Percentiles rank a stretch among this genome's conserved stretches.
phyloP scores from a whole-genome alignment of 2,888 invertebrate species.

The Charanyca ferruginea region DNA sequence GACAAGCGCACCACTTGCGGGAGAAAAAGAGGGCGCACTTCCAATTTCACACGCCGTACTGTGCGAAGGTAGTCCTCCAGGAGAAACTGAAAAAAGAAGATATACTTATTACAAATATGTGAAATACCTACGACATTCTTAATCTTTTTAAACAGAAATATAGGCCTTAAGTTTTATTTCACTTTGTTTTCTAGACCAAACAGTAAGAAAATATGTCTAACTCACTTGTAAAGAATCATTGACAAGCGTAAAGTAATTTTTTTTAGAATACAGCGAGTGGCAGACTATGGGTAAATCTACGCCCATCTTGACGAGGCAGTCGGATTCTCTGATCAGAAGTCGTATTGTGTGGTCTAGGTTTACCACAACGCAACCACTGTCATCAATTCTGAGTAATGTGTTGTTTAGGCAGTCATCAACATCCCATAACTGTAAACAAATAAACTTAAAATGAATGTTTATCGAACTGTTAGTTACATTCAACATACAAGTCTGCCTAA shows the following conservation, averaged over 20 bases:
- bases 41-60: constrained; percentile 95
- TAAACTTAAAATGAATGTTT: not conserved
- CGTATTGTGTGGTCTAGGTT: constrained; percentile 95
- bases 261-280: constrained; percentile 94
- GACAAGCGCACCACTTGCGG: constrained; percentile 97
- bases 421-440: constrained; percentile 90
- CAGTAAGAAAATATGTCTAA: constrained; percentile 9
- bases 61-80: constrained; percentile 94
- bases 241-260: constrained; percentile 94
- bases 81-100: constrained; percentile 90
- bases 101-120: not conserved
- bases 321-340: constrained; percentile 95
- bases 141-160: not conserved
- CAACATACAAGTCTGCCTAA: not conserved
- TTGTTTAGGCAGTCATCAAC: constrained; percentile 92
- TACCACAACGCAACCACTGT: constrained; percentile 93
- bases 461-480: not conserved
- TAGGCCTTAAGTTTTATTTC: not conserved
- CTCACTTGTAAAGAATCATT: constrained; percentile 94
- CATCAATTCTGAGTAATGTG: constrained; percentile 92
- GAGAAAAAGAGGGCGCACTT: constrained; percentile 97
- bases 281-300: constrained; percentile 96
- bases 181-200: not conserved
- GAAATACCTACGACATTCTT: no score
- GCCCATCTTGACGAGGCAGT: constrained; percentile 95